These are phyloP conservation scores for Diorhabda carinulata DNA, from an alignment of 1,140 invertebrate genomes.

Conservation along the genomic window DNA sequence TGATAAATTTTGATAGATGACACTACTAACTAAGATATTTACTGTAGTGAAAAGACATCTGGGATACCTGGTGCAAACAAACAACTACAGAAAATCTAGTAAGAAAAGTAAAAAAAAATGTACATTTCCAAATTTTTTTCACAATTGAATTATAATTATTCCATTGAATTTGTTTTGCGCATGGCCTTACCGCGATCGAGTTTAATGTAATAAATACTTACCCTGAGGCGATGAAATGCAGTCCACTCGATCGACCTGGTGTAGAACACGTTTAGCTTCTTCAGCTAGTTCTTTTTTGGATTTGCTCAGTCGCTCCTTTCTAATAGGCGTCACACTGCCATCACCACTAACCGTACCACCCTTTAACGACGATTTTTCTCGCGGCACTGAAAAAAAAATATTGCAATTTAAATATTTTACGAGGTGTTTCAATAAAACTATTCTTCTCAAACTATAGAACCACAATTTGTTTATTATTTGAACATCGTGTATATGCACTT, in stretches of 20 bases:
- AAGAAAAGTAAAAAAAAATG: background rate
- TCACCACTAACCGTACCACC: conserved; percentile 36
- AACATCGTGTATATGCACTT: too few relatives aligned
- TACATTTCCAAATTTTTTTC: background rate
- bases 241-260: conserved; percentile 61
- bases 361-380: conserved; percentile 28
- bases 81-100: background rate
- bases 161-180: too few relatives aligned
- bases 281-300: conserved; percentile 64
- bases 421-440: too few relatives aligned
- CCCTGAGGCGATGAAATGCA: conserved; percentile 53
- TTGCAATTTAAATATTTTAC: too few relatives aligned
- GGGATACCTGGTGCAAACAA: background rate
- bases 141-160: too few relatives aligned
- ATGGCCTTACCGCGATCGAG: too few relatives aligned
- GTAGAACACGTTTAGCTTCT: conserved; percentile 65
- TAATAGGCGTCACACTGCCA: conserved; percentile 51
- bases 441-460: too few relatives aligned
- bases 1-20: too few relatives aligned
- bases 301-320: conserved; percentile 61
- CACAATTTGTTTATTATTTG: too few relatives aligned
- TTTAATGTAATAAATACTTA: conserved; percentile 3
- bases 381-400: conserved; percentile 41
- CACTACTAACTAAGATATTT: too few relatives aligned
- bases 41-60: too few relatives aligned